These are phyloP conservation scores for Chanos chanos DNA, from an alignment of 2,797 vertebrate genomes.

Conservation along the genomic window DNA sequence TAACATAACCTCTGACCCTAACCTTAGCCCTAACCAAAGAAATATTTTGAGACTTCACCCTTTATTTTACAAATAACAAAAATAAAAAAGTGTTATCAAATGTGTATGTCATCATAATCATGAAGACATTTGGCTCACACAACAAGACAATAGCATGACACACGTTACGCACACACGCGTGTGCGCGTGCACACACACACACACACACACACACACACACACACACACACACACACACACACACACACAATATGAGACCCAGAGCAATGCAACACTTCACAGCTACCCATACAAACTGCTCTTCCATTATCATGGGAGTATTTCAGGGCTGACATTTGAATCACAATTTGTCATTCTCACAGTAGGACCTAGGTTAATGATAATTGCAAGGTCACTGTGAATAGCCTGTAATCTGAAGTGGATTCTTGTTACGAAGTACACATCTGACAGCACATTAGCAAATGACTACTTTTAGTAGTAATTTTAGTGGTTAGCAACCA, in stretches of 20 bases:
- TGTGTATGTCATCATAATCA: neutral
- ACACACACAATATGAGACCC: neutral
- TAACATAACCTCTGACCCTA: too few species aligned
- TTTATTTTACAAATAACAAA: too few species aligned
- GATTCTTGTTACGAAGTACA: constrained; percentile 56
- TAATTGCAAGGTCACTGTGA: constrained; percentile 66
- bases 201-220: too few species aligned
- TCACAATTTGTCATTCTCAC: constrained; percentile 58
- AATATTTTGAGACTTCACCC: too few species aligned
- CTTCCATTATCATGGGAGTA: constrained; percentile 36
- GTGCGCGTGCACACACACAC: too few species aligned
- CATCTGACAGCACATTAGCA: constrained; percentile 64
- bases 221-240: neutral
- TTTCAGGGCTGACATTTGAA: constrained; percentile 40
- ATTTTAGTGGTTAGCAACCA: neutral
- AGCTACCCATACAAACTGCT: constrained; percentile 39
- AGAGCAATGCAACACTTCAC: constrained; percentile 18
- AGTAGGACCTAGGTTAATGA: constrained; percentile 67
- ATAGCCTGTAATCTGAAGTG: constrained; percentile 60
- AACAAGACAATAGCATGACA: neutral
- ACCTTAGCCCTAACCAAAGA: too few species aligned
- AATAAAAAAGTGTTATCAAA: too few species aligned
- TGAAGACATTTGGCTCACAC: neutral
- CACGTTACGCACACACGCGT: too few species aligned
- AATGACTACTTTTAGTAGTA: constrained; percentile 19